phyloP scores from a whole-genome alignment of 2,797 vertebrate species.

The Pseudotriccus pelzelni region DNA sequence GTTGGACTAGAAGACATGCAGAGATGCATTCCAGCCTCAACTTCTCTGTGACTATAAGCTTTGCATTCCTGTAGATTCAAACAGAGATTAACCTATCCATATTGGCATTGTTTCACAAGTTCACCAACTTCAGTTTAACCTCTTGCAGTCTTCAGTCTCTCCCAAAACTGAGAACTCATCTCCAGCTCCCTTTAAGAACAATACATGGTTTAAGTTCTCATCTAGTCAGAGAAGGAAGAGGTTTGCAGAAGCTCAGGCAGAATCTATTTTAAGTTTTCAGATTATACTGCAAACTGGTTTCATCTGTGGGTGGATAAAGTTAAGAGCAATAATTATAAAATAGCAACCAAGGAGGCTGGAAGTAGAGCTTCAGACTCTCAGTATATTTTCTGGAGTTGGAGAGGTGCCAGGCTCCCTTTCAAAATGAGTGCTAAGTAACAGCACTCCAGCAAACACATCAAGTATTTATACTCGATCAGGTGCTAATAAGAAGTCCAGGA shows the following conservation, averaged over 20 bases:
- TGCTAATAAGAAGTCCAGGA: not conserved
- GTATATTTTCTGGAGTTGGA: not conserved
- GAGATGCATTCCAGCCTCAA: not conserved
- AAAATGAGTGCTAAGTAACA: not conserved
- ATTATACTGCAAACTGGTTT: conserved; percentile 35
- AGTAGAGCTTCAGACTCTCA: not conserved
- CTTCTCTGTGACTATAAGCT: not conserved
- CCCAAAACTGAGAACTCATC: not conserved
- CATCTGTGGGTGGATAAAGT: conserved; percentile 35
- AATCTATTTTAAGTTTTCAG: conserved; percentile 38
- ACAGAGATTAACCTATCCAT: not conserved
- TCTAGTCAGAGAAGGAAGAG: not conserved
- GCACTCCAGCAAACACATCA: not conserved
- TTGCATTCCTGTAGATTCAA: not conserved
- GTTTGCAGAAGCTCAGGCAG: not conserved
- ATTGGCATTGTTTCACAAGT: not conserved
- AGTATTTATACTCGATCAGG: conserved; percentile 1
- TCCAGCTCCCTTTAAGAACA: not conserved
- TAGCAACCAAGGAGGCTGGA: not conserved
- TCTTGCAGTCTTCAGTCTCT: not conserved
- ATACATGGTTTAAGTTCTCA: not conserved
- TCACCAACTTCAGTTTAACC: not conserved
- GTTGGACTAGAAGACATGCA: fast-evolving
- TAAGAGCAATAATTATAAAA: conserved; percentile 55
- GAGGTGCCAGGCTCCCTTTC: not conserved